Evolutionary conservation across 1,140 invertebrate species (phyloP).

Genomic region (Lordiphosa mommai): DNA sequence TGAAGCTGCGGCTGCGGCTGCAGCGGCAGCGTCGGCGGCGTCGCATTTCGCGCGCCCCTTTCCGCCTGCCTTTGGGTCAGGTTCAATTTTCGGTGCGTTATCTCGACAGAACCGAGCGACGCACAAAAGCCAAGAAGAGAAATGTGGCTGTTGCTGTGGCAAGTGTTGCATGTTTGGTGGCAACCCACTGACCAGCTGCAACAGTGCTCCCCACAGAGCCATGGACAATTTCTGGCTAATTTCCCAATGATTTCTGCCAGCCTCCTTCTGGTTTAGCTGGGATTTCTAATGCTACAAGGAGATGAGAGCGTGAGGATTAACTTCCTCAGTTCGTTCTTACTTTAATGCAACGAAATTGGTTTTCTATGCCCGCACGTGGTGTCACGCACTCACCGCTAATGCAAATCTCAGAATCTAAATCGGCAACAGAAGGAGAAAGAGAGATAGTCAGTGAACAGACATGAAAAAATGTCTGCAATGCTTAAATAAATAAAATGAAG

Average conservation of each 20-base stretch:
- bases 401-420: constrained; percentile 42
- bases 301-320: background rate
- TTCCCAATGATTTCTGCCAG: constrained; percentile 26
- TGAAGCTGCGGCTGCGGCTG: too few relatives aligned
- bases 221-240: constrained; percentile 65
- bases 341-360: too few relatives aligned
- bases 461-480: constrained; percentile 68
- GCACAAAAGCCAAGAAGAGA: constrained; percentile 4
- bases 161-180: constrained; percentile 63
- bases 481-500: constrained; percentile 77
- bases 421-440: constrained; percentile 11
- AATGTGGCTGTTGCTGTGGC: constrained; percentile 17
- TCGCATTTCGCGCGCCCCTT: constrained; percentile 55
- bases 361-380: too few relatives aligned
- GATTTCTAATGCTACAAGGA: background rate
- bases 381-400: constrained; percentile 29
- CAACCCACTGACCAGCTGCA: constrained; percentile 58
- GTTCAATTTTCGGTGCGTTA: constrained; percentile 66
- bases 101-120: constrained; percentile 5
- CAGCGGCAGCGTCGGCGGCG: too few relatives aligned
- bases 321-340: constrained; percentile 6
- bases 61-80: constrained; percentile 26
- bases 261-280: background rate
- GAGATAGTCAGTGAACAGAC: constrained; percentile 20
- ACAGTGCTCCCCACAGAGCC: constrained; percentile 47